Percentiles rank a stretch among this genome's conserved stretches.
These are phyloP conservation scores for Aphis gossypii DNA, from an alignment of 1,140 invertebrate genomes.

Conservation along the genomic window DNA sequence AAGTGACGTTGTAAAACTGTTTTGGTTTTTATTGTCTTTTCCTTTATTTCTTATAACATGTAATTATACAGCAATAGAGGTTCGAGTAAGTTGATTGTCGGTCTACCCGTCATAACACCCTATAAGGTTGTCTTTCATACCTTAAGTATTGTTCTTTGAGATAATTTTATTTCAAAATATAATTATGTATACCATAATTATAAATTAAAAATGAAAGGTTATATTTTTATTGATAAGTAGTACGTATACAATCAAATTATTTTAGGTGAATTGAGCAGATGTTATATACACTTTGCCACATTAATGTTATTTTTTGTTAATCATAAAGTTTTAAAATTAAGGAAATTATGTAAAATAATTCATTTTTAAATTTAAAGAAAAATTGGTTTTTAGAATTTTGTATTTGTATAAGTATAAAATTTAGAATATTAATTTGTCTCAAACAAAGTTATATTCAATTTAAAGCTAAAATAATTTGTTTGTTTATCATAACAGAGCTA, in stretches of 20 bases:
- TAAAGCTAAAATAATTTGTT: background rate
- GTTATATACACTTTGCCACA: background rate
- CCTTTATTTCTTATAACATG: background rate
- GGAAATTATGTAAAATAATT: background rate
- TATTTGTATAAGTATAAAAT: background rate
- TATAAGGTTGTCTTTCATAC: background rate
- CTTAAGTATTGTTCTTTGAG: background rate
- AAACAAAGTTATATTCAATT: background rate
- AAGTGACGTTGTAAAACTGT: conserved; percentile 35
- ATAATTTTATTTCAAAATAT: background rate
- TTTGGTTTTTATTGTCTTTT: conserved; percentile 51
- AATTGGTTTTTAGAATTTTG: background rate
- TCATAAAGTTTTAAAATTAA: background rate
- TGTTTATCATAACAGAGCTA: background rate
- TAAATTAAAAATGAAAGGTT: background rate
- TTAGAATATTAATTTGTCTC: background rate
- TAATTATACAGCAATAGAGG: conserved; percentile 24
- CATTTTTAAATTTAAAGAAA: background rate
- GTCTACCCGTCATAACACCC: background rate
- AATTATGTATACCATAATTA: background rate
- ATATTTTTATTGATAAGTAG: background rate
- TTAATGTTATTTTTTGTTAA: background rate
- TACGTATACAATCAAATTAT: background rate
- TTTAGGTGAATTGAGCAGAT: background rate
- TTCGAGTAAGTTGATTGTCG: background rate